These are phyloP conservation scores for Parasteatoda tepidariorum DNA, from an alignment of 1,140 invertebrate genomes.

Conservation along the genomic window DNA sequence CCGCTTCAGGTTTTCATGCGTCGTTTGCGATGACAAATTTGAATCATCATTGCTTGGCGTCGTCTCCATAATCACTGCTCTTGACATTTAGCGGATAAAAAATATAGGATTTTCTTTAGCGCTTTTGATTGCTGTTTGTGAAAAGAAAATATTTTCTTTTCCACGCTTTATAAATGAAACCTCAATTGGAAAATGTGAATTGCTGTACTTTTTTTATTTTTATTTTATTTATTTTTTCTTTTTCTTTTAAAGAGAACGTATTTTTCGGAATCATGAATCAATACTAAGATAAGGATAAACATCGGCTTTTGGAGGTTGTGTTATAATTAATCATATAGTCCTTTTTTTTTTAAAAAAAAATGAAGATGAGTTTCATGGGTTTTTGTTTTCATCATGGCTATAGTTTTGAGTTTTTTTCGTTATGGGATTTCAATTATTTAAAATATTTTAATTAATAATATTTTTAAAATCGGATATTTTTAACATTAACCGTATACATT, in stretches of 20 bases:
- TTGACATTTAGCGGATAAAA: neutral
- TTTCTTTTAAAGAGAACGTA: too few species aligned
- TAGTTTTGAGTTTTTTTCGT: too few species aligned
- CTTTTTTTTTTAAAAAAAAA: too few species aligned
- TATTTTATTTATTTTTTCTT: neutral
- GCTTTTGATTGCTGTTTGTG: neutral
- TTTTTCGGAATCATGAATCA: neutral
- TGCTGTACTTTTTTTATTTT: neutral
- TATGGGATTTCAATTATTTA: neutral
- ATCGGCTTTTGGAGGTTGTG: neutral
- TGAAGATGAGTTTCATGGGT: too few species aligned
- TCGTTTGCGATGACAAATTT: constrained; percentile 13
- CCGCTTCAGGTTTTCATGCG: constrained; percentile 20
- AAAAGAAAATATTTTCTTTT: constrained; percentile 14
- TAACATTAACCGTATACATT: too few species aligned
- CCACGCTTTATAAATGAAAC: constrained; percentile 9
- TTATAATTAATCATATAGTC: neutral
- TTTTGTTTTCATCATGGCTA: too few species aligned
- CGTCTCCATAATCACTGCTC: neutral
- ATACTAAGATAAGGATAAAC: neutral
- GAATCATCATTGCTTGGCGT: neutral
- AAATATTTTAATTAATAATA: too few species aligned
- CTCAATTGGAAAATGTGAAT: constrained; percentile 4
- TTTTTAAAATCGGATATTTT: too few species aligned
- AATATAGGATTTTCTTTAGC: neutral